Evolutionary conservation across 2,888 invertebrate species (phyloP), one percentile per base, ranked within the genome.

Genomic region (Scelioninae gen. 1): DNA sequence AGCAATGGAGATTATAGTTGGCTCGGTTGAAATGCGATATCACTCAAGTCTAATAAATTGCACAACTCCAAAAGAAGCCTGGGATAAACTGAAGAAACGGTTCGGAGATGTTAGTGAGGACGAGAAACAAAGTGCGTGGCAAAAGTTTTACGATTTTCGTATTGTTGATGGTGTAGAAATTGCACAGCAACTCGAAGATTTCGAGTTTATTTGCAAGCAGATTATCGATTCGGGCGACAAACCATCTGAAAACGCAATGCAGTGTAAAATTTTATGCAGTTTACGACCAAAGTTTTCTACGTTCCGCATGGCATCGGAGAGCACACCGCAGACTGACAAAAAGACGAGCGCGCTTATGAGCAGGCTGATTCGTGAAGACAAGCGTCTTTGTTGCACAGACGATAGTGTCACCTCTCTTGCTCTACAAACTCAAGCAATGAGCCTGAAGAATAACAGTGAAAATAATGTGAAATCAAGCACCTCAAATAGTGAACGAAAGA

Each of bases 91-190:
- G 8, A 47, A 79, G 11, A 31, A 55, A 2, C 11, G 83, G 32
- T 84, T 81, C 16, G 80, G 82, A 1, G 82, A 85, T 16, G 40
- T 75, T 0, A 83, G 69, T 15, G 82, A 80, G 4, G 78, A 83
- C 53, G 43, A 51, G 7, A 80, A 76, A n/a, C 76, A 82, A 47
- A 49, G 23, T 47, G 31, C 47, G 0, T 84, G 83, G 81, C 56
- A 84, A 62, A 45, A 82, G 10, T 76, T 66, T 49, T 76, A 68
- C 31, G 66, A 53, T 11, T 66, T 58, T 23, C 76, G 58, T 6
- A 56, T 58, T 7, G 53, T 34, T 11, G 60, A 76, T 23, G 58
- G 58, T 31, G 47, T 56, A 16, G 15, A 31, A 5, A 45, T 75
- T 2, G 45, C 65, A 5, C 23, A 32, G 16, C 65, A 66, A 13